A percentile compares a stretch with the other conserved stretches of the same genome.
phyloP scores from a whole-genome alignment of 2,113 vertebrate species.

The Colistium nudipinnis region DNA sequence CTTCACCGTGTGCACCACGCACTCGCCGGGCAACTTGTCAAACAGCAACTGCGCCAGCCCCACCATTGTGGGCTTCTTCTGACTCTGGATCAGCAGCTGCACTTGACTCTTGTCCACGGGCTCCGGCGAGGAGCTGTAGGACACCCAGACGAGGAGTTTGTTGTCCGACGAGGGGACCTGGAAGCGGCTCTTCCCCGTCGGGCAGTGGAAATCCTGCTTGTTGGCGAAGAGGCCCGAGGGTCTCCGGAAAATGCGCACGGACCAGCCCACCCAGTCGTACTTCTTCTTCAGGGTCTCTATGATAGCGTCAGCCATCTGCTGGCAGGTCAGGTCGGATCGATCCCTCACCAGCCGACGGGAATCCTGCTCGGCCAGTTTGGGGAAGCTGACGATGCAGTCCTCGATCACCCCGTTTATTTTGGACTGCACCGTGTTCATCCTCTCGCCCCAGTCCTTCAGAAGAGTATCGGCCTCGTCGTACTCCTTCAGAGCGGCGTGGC shows the following conservation, averaged over 20 bases:
- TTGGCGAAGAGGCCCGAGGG: conserved; percentile 60
- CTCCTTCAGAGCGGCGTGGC: conserved; percentile 76
- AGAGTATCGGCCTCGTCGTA: conserved; percentile 73
- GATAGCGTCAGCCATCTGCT: conserved; percentile 73
- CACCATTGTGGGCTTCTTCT: conserved; percentile 69
- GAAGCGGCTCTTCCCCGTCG: conserved; percentile 78
- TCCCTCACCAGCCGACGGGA: conserved; percentile 69
- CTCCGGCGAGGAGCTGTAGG: conserved; percentile 80
- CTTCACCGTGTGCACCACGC: conserved; percentile 76
- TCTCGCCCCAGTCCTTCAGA: conserved; percentile 77
- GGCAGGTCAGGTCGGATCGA: conserved; percentile 53
- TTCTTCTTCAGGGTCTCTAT: conserved; percentile 73
- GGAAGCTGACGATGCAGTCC: conserved; percentile 79
- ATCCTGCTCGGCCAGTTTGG: conserved; percentile 76
- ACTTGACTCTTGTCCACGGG: conserved; percentile 73
- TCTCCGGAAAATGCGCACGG: conserved; percentile 75
- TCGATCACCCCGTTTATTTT: conserved; percentile 79
- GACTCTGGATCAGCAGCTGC: conserved; percentile 69
- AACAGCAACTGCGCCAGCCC: conserved; percentile 72
- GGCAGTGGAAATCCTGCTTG: conserved; percentile 73
- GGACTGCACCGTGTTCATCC: conserved; percentile 77
- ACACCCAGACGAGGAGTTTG: conserved; percentile 76
- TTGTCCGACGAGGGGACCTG: conserved; percentile 68
- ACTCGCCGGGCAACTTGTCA: conserved; percentile 61
- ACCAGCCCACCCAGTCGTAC: conserved; percentile 84